Percentiles rank a stretch among this genome's conserved stretches.
These are phyloP conservation scores for Orussus abietinus DNA, from an alignment of 1,140 invertebrate species.

Conservation along the genomic window DNA sequence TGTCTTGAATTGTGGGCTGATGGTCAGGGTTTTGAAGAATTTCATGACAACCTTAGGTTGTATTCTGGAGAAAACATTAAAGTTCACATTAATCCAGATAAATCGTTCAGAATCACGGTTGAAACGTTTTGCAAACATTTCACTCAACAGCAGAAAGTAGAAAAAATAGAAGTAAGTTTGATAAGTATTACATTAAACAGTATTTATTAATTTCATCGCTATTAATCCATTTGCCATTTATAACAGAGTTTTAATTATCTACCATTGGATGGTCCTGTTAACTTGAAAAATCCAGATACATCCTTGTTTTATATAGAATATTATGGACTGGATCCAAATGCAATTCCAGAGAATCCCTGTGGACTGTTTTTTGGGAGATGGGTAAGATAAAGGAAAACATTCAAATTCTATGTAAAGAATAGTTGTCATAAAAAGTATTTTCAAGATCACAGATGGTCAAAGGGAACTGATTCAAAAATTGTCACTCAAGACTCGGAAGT, in stretches of 20 bases:
- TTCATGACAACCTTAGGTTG: conserved; percentile 64
- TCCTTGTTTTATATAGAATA: conserved; percentile 81
- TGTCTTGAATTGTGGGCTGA: conserved; percentile 76
- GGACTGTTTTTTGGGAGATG: conserved; percentile 81
- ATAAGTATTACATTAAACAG: conserved; percentile 5
- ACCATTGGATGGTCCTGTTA: conserved; percentile 74
- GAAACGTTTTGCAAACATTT: conserved; percentile 87
- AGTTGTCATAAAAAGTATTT: conserved; percentile 15
- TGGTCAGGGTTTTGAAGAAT: conserved; percentile 53
- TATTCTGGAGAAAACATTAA: conserved; percentile 55
- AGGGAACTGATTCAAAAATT: conserved; percentile 73
- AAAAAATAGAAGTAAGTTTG: conserved; percentile 75
- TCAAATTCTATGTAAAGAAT: conserved; percentile 12
- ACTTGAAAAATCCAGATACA: conserved; percentile 78
- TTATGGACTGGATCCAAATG: conserved; percentile 75
- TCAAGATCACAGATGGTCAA: conserved; percentile 75
- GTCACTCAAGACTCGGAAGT: conserved; percentile 85
- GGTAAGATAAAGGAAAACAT: conserved; percentile 55
- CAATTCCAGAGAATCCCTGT: conserved; percentile 67
- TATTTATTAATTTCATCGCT: conserved; percentile 13
- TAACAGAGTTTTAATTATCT: conserved; percentile 74
- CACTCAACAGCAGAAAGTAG: conserved; percentile 71
- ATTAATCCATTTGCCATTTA: conserved; percentile 13
- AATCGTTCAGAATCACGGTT: conserved; percentile 78
- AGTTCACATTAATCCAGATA: conserved; percentile 53